Conservation (phyloP, 2,113 vertebrate species). For the Lagopus muta region DNA sequence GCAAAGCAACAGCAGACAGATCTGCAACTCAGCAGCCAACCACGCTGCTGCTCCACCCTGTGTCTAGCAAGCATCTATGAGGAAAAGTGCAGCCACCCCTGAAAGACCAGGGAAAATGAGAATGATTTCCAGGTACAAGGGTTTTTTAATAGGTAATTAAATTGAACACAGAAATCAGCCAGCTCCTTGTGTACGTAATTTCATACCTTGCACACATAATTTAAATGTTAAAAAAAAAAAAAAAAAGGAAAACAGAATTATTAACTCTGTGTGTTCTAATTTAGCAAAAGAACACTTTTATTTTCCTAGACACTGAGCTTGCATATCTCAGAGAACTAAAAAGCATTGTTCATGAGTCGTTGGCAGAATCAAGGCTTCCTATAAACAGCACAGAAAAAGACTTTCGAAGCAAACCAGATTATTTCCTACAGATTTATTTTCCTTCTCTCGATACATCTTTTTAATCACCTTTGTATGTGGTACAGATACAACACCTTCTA, state of each 20-base stretch:
- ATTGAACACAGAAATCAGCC: slow-evolving; percentile 3
- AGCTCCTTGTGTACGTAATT: neutral
- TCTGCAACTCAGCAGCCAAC: neutral
- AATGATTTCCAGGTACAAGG: neutral
- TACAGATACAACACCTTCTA: neutral
- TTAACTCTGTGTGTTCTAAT: neutral
- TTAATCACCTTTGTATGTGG: neutral
- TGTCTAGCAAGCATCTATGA: neutral
- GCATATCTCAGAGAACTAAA: neutral
- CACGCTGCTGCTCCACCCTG: neutral
- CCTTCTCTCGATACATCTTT: neutral
- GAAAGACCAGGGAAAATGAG: neutral
- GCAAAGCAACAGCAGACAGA: neutral
- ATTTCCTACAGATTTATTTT: neutral
- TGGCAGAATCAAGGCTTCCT: neutral
- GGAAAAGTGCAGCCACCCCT: neutral
- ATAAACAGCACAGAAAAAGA: neutral
- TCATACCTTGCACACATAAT: neutral
- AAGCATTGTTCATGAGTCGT: neutral
- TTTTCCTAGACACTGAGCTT: neutral
- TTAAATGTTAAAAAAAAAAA: neutral
- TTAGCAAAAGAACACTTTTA: neutral
- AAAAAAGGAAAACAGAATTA: neutral
- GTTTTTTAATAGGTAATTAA: neutral
- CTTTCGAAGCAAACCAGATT: rapidly evolving